phyloP scores from a whole-genome alignment of 2,888 invertebrate species.

The Pachycephus smyrnensis region DNA sequence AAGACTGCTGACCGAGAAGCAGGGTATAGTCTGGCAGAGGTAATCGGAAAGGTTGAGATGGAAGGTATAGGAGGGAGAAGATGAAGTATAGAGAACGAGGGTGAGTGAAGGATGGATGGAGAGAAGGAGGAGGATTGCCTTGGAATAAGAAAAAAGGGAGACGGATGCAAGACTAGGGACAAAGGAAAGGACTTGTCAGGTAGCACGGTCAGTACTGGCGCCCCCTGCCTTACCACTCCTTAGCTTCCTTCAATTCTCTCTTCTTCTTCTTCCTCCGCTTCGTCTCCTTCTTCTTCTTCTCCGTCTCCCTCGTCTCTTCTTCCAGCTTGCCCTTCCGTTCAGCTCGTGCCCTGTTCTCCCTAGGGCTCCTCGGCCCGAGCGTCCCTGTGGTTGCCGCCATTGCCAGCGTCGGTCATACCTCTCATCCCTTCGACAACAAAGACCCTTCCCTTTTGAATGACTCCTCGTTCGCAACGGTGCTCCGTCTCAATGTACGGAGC shows the following conservation, averaged over 20 bases:
- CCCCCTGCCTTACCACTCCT: slow-evolving; percentile 31
- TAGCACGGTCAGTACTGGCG: slow-evolving; percentile 34
- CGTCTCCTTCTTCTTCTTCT: slow-evolving; percentile 15
- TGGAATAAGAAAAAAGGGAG: slow-evolving; percentile 37
- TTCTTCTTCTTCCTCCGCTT: slow-evolving; percentile 17
- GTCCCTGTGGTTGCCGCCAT: background rate
- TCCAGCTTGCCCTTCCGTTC: slow-evolving; percentile 13
- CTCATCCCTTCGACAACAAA: too few species aligned
- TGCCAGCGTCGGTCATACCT: background rate
- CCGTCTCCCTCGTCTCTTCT: slow-evolving; percentile 18
- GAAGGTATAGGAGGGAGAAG: slow-evolving; percentile 4
- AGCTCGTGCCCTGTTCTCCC: background rate
- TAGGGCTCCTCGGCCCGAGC: background rate
- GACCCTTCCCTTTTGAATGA: too few species aligned
- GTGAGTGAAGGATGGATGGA: slow-evolving; percentile 19
- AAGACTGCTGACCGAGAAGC: background rate
- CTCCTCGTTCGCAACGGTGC: too few species aligned
- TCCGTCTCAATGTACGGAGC: too few species aligned
- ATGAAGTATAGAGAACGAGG: background rate
- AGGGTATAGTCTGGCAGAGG: background rate
- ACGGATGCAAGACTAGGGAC: slow-evolving; percentile 41
- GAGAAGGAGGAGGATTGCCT: slow-evolving; percentile 30
- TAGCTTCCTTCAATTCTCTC: slow-evolving; percentile 27
- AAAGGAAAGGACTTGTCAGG: slow-evolving; percentile 55
- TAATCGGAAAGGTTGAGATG: slow-evolving; percentile 3